A percentile compares a stretch with the other conserved stretches of the same genome.
These are phyloP conservation scores for Lypha dubia DNA, from an alignment of 2,888 invertebrate genomes.

Conservation along the genomic window DNA sequence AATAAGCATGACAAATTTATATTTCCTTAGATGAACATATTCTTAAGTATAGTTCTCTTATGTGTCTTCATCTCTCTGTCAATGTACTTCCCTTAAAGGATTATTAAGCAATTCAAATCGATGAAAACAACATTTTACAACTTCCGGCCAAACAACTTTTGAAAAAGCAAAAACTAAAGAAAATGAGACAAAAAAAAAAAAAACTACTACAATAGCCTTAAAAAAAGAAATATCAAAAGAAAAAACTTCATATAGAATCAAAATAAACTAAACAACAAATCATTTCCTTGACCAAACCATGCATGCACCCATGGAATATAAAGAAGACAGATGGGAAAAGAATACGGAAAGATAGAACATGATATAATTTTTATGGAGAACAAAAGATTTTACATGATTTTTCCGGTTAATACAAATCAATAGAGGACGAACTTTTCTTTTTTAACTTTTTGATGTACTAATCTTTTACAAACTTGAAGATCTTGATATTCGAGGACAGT, in stretches of 20 bases:
- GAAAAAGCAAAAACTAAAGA: constrained; percentile 36
- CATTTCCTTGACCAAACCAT: constrained; percentile 61
- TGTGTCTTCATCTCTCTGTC: constrained; percentile 3
- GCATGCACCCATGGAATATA: too few species aligned
- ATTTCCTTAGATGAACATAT: constrained; percentile 18
- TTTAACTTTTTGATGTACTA: neutral
- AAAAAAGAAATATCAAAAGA: constrained; percentile 72
- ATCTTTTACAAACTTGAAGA: neutral
- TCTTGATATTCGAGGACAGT: neutral
- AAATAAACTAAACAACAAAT: constrained; percentile 54
- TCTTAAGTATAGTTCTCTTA: constrained; percentile 5
- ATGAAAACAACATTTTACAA: constrained; percentile 66
- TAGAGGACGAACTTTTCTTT: constrained; percentile 4
- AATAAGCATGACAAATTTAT: constrained; percentile 45
- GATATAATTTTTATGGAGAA: constrained; percentile 45
- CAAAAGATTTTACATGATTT: constrained; percentile 68
- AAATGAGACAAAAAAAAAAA: constrained; percentile 46
- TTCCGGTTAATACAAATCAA: constrained; percentile 73
- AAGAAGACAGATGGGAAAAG: neutral
- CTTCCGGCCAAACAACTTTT: constrained; percentile 69
- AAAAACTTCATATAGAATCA: constrained; percentile 61
- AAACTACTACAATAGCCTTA: constrained; percentile 54
- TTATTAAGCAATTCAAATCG: constrained; percentile 66
- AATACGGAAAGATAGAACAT: neutral
- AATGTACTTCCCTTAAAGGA: constrained; percentile 17